Conservation (phyloP, 2,113 vertebrate genomes). For the Myxocyprinus asiaticus region DNA sequence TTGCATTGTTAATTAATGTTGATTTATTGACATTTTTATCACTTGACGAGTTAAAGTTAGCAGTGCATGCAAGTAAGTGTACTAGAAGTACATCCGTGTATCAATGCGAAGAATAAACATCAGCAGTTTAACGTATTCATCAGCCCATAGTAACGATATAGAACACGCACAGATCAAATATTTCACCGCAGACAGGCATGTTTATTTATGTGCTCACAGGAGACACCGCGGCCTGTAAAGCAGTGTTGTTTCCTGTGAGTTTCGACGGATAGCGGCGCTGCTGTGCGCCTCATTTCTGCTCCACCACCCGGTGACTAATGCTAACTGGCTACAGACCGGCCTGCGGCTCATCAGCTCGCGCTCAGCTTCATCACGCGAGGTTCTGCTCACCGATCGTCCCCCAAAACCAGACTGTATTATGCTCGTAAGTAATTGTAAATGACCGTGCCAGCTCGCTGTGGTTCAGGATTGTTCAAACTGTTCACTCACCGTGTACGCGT, state of each 20-base stretch:
- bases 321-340: neutral
- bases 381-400: neutral
- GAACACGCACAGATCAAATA: neutral
- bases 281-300: neutral
- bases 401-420: neutral
- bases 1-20: neutral
- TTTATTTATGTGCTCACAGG: neutral
- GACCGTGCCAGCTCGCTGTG: no score
- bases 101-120: neutral
- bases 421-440: neutral
- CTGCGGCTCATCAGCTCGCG: neutral
- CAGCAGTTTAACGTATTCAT: no score
- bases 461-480: neutral
- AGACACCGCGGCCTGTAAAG: conserved; percentile 11
- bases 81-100: neutral
- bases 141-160: no score
- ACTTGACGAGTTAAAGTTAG: neutral
- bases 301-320: neutral
- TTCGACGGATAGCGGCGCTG: neutral
- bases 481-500: conserved; percentile 59
- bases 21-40: neutral
- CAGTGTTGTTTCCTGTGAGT: conserved; percentile 17
- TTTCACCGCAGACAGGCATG: neutral
- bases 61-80: neutral
- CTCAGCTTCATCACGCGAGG: neutral